These are phyloP conservation scores for Carlito syrichta DNA, from an alignment of 2,113 vertebrate genomes.

Conservation along the genomic window DNA sequence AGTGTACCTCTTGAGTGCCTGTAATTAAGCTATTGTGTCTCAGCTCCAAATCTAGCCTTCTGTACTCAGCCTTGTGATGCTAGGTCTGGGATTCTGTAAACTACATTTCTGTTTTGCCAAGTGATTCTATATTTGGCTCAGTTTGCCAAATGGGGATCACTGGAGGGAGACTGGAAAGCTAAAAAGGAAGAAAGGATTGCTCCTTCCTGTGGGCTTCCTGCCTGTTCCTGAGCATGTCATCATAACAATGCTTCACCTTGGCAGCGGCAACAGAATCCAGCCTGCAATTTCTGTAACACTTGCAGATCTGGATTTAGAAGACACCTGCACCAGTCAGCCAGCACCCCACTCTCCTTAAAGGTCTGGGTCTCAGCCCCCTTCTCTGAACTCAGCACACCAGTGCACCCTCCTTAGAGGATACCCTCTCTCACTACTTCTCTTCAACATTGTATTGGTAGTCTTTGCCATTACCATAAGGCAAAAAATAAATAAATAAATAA, in stretches of 20 bases:
- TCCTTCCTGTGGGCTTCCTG: background rate
- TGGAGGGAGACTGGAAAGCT: background rate
- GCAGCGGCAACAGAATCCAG: background rate
- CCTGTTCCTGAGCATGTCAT: background rate
- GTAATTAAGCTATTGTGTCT: background rate
- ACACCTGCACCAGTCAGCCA: background rate
- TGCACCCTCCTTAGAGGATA: fast-evolving
- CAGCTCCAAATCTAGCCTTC: background rate
- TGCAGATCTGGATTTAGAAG: background rate
- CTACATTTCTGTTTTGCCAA: background rate
- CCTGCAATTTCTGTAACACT: background rate
- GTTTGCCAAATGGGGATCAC: background rate
- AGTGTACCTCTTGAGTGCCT: background rate
- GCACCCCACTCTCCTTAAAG: background rate
- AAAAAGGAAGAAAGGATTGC: background rate
- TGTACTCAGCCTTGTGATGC: background rate
- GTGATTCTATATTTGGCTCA: background rate
- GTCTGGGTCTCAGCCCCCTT: background rate
- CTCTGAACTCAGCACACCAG: background rate
- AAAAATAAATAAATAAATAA: too few relatives aligned
- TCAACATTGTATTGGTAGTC: background rate
- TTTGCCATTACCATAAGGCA: background rate
- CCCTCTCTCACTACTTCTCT: background rate
- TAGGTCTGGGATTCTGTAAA: background rate
- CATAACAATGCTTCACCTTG: background rate